Evolutionary conservation across 2,797 vertebrate genomes (phyloP).

Genomic region (Paratrypauchen microcephalus): DNA sequence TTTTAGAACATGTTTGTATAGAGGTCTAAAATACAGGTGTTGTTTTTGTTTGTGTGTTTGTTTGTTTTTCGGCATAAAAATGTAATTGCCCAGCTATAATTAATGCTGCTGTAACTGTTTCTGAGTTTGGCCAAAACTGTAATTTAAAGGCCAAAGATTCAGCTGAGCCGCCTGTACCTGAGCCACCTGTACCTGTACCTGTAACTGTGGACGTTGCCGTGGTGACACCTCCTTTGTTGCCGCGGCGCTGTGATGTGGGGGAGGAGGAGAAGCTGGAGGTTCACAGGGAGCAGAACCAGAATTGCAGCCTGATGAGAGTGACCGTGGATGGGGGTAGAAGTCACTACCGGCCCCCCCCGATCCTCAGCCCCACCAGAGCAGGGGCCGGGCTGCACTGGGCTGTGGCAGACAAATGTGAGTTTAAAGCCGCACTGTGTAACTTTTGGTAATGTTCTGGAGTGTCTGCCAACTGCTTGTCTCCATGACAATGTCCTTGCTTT

Average conservation of each 20-base stretch:
- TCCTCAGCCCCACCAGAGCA: conserved; percentile 86
- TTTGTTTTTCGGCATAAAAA: too few relatives aligned
- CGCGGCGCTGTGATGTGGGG: conserved; percentile 29
- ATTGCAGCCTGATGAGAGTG: conserved; percentile 83
- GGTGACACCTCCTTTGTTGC: conserved; percentile 90
- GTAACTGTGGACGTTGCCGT: conserved; percentile 70
- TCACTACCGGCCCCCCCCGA: conserved; percentile 87
- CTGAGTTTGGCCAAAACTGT: neutral
- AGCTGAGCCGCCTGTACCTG: too few relatives aligned
- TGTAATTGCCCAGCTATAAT: too few relatives aligned
- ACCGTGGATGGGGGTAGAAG: conserved; percentile 42
- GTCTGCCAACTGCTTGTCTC: too few relatives aligned
- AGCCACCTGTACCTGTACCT: too few relatives aligned
- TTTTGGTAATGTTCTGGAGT: too few relatives aligned
- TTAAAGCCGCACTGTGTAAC: neutral
- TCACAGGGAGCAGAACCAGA: conserved; percentile 68
- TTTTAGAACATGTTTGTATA: too few relatives aligned
- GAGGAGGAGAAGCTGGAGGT: neutral
- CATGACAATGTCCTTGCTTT: too few relatives aligned
- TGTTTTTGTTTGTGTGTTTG: too few relatives aligned
- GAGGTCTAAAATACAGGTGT: too few relatives aligned
- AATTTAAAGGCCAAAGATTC: neutral
- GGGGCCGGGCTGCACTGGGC: conserved; percentile 88
- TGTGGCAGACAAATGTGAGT: conserved; percentile 62
- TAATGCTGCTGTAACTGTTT: neutral